Base-by-base conservation (phyloP, 2,113 vertebrate species). In the Tragelaphus imberbis region DNA sequence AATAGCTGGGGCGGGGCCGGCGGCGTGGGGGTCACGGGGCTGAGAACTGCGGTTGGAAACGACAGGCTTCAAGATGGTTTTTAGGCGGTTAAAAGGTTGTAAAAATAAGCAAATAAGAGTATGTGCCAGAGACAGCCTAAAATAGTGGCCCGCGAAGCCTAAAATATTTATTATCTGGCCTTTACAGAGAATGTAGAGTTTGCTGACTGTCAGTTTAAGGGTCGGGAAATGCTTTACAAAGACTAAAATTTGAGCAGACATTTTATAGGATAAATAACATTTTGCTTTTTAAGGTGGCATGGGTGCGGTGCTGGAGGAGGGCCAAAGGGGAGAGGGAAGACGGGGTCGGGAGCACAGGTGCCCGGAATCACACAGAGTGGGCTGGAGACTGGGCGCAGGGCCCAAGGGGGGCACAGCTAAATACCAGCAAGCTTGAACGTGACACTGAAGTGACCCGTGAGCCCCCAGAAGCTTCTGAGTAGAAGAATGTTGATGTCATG, bases 11-110 rank as follows among this genome's bases (percentile, higher is more conserved):
- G n/a, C 3, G 71, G 68, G 92, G 6, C 1, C 1, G 12, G 23
- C 59, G 1, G 2, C 0, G 0, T n/a, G 12, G 28, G 49, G 58
- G 25, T 3, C 10, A 1, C 33, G 21, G 40, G 1, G 3, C 75
- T 40, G 27, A 30, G 56, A 61, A 40, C 7, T 2, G 3, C 5
- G 27, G 8, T 30, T 55, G 56, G 75, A 77, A 75, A 63, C 53
- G 19, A 1, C 21, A 75, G 47, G 25, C 36, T 33, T 82, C 5
- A 55, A 51, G 75, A 36, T 44, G 47, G 13, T 19, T 81, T 77
- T 68, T 79, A 2, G 11, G 13, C 65, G 55, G 82, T 77, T 81
- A 59, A 68, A 63, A 21, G 61, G 19, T 86, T 84, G 28, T 93
- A 63, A 80, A 84, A 90, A 56, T 79, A 91, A 77, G 58, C 58